These are phyloP conservation scores for Ceriagrion tenellum DNA, from an alignment of 2,888 invertebrate genomes.

Conservation along the genomic window DNA sequence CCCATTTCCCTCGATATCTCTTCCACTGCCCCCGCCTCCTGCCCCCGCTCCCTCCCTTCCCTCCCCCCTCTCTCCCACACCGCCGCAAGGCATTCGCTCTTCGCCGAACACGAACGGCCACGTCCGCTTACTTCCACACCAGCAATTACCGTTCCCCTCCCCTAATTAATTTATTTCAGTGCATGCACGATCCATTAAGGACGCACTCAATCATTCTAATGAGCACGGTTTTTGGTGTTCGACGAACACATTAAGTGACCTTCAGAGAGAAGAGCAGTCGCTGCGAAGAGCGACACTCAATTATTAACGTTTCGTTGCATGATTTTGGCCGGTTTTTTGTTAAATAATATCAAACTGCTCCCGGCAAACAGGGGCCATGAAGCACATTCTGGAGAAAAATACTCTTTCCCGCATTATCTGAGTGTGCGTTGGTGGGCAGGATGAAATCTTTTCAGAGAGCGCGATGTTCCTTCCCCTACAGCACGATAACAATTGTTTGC, in stretches of 20 bases:
- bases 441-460: neutral
- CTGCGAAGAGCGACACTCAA: neutral
- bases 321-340: neutral
- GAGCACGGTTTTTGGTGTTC: neutral
- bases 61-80: neutral
- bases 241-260: neutral
- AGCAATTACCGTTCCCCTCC: neutral
- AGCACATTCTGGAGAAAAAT: neutral
- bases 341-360: neutral
- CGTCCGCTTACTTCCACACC: neutral
- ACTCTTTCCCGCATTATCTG: neutral
- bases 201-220: constrained; percentile 2
- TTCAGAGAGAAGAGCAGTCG: neutral
- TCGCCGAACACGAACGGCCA: neutral
- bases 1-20: neutral
- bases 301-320: neutral
- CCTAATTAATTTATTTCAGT: neutral
- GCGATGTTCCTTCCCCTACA: too few relatives aligned
- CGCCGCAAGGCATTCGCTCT: neutral
- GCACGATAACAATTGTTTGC: too few relatives aligned
- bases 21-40: neutral
- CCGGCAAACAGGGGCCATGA: neutral
- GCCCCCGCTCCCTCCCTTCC: neutral
- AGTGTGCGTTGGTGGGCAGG: neutral
- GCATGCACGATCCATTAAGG: neutral